Evolutionary conservation across 2,113 vertebrate species (phyloP).

Genomic region (Mustelus asterias): DNA sequence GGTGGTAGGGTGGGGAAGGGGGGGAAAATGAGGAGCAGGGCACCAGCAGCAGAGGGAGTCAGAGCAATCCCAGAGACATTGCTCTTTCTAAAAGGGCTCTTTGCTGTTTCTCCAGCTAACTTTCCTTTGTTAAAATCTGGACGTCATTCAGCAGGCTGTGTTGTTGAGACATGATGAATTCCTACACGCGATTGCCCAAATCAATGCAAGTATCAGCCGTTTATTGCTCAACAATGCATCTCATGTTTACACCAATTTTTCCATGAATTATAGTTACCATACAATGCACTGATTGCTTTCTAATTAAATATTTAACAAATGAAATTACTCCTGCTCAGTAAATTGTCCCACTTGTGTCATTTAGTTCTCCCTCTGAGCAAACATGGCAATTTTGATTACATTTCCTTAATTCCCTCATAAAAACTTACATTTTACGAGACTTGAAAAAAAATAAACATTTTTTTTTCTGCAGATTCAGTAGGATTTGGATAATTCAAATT

Average conservation of each 20-base stretch:
- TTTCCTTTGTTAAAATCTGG: neutral
- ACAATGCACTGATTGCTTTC: neutral
- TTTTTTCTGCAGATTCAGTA: neutral
- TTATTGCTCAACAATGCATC: neutral
- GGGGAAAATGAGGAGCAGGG: neutral
- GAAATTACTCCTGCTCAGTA: conserved; percentile 29
- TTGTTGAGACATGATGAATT: conserved; percentile 1
- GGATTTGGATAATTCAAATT: neutral
- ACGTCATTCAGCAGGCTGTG: neutral
- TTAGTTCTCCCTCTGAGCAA: neutral
- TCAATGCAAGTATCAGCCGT: neutral
- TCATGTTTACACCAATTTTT: conserved; percentile 4
- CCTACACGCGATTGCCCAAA: neutral
- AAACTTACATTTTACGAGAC: neutral
- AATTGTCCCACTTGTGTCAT: conserved; percentile 32
- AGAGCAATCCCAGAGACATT: neutral
- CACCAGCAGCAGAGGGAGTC: neutral
- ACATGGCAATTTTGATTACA: neutral
- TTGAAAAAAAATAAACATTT: neutral
- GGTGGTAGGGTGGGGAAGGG: neutral
- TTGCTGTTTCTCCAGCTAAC: neutral
- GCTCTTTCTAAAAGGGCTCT: neutral
- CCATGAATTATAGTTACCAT: neutral
- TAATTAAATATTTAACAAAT: conserved; percentile 36
- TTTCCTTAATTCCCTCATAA: neutral